Base-by-base conservation (phyloP, 2,113 vertebrate genomes). In the Peromyscus californicus region DNA sequence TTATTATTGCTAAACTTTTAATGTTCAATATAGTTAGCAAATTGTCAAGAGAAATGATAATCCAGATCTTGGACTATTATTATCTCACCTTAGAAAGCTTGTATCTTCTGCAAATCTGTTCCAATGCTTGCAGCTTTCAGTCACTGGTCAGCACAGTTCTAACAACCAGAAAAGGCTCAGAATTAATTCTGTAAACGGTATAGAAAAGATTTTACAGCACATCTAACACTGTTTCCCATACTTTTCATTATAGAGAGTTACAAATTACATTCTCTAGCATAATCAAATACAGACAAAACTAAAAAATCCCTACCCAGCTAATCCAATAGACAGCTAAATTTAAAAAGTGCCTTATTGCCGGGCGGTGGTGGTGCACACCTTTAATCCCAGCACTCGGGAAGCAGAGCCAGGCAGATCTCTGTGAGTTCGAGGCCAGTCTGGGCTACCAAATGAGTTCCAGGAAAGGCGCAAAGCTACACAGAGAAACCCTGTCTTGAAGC, bases 21-120 rank as follows among this genome's bases (percentile, higher is more conserved):
- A 63, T 92, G 9, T 65, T 74, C 3, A 83, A 9, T 76, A 11
- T 67, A 93, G 45, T 72, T 45, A 67, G 59, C 10, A 82, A 45
- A 48, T 86, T 92, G 36, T 93, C 69, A 87, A 79, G 16, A 93
- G 54, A 31, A 84, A 39, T 86, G 85, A 80, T 21, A 89, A 78
- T 89, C 48, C 86, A 90, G 74, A 90, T 15, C 7, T 72, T 85
- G 57, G 84, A 6, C 42, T 39, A 61, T 5, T 88, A 90, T 89
- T 91, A 82, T 83, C 94, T 97, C 95, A 98, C 97, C 97, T 97
- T 74, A 89, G 29, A 91, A 94, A 79, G n/a, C 61, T 21, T 89
- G 3, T 91, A 45, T 96, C 90, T 97, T 96, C 39, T 78, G 70
- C 65, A 96, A 93, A 92, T 85, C 48, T 42, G 74, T 83, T 89